Conservation (phyloP, 2,797 vertebrate genomes). For the Microchirus variegatus region DNA sequence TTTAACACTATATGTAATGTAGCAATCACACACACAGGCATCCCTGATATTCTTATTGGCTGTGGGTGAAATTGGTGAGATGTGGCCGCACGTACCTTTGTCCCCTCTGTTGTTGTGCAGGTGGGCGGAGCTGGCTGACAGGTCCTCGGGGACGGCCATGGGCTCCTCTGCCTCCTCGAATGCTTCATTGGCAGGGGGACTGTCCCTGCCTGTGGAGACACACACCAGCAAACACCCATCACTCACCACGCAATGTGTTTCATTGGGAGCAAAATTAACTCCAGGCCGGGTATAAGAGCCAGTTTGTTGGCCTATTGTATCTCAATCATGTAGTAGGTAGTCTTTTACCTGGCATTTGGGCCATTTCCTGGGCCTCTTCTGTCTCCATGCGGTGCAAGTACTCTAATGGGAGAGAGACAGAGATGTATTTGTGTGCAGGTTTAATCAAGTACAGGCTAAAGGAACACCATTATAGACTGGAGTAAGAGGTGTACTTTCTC, state of each 20-base stretch:
- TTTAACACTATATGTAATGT: slow-evolving; percentile 12
- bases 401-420: slow-evolving; percentile 77
- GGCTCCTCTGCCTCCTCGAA: slow-evolving; percentile 93
- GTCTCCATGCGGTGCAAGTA: slow-evolving; percentile 97
- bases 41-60: slow-evolving; percentile 17
- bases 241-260: slow-evolving; percentile 48
- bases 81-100: slow-evolving; percentile 86
- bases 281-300: slow-evolving; percentile 15
- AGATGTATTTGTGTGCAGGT: slow-evolving; percentile 71
- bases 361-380: slow-evolving; percentile 96
- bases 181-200: slow-evolving; percentile 87
- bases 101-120: slow-evolving; percentile 90
- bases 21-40: slow-evolving; percentile 15
- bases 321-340: slow-evolving; percentile 60
- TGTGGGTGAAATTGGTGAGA: slow-evolving; percentile 20
- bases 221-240: slow-evolving; percentile 59
- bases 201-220: slow-evolving; percentile 87
- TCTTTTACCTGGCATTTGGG: slow-evolving; percentile 95
- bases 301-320: slow-evolving; percentile 63
- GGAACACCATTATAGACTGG: slow-evolving; percentile 80
- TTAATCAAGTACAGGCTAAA: slow-evolving; percentile 86
- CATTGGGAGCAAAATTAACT: slow-evolving; percentile 50
- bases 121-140: slow-evolving; percentile 89
- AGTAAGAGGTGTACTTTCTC: slow-evolving; percentile 79
- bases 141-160: slow-evolving; percentile 97